phyloP scores from a whole-genome alignment of 1,140 invertebrate genomes.

The Pseudachorutes palmiensis region DNA sequence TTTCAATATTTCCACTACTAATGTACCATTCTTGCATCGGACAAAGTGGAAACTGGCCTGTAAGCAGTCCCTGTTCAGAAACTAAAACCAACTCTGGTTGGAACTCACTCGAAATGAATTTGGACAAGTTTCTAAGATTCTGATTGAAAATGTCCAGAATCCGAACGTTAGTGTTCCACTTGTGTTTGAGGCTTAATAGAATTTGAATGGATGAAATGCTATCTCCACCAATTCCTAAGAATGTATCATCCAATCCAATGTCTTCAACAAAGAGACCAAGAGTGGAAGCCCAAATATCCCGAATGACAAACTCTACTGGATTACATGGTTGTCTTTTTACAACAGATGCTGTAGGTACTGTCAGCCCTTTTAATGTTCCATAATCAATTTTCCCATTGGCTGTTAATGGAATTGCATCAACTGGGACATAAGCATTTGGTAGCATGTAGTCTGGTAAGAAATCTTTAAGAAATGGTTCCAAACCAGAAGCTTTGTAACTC shows the following conservation, averaged over 20 bases:
- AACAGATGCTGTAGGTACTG: no score
- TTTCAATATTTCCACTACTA: no score
- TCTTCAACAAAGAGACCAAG: neutral
- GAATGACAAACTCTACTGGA: no score
- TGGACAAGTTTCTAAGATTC: neutral
- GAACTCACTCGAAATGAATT: no score
- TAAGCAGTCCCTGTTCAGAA: no score
- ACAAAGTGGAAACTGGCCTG: no score
- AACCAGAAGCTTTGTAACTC: neutral
- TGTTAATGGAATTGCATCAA: neutral
- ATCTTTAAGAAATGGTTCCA: no score
- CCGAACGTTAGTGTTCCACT: neutral
- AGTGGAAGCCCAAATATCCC: neutral
- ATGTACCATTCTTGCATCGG: no score
- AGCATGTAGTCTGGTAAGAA: no score
- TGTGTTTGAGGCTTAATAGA: neutral
- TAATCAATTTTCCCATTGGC: neutral
- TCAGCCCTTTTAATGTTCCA: neutral
- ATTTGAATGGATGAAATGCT: conserved; percentile 9
- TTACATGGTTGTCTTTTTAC: no score
- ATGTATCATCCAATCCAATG: neutral
- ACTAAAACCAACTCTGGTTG: no score
- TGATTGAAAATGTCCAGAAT: neutral
- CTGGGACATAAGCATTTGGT: neutral
- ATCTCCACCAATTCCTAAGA: conserved; percentile 17